Conservation (phyloP, 2,888 invertebrate species). For the Drosophila monieri region DNA sequence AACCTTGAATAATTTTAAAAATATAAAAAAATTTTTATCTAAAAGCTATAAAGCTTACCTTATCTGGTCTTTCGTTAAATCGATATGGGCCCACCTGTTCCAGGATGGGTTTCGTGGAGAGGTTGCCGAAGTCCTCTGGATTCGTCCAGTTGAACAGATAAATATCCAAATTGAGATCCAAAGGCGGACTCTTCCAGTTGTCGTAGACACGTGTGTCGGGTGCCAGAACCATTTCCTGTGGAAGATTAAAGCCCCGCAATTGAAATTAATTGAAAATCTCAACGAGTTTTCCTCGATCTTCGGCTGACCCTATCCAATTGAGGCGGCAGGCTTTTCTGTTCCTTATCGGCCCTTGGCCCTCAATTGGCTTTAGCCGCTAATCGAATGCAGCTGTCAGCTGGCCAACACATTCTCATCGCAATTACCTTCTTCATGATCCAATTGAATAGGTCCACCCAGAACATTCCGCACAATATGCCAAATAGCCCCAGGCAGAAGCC, state of each 20-base stretch:
- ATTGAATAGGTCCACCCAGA: slow-evolving; percentile 83
- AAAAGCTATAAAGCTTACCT: slow-evolving; percentile 69
- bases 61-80: slow-evolving; percentile 88
- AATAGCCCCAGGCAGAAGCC: slow-evolving; percentile 77
- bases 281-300: slow-evolving; percentile 41
- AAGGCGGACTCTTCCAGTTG: slow-evolving; percentile 88
- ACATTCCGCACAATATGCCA: slow-evolving; percentile 81
- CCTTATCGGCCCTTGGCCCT: slow-evolving; percentile 24
- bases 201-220: slow-evolving; percentile 87
- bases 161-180: slow-evolving; percentile 88
- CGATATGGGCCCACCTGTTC: slow-evolving; percentile 87
- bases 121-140: slow-evolving; percentile 87
- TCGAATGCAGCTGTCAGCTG: slow-evolving; percentile 60
- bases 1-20: slow-evolving; percentile 74
- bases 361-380: slow-evolving; percentile 47
- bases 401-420: slow-evolving; percentile 12
- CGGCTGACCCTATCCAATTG: slow-evolving; percentile 43
- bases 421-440: slow-evolving; percentile 82
- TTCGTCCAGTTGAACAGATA: slow-evolving; percentile 93
- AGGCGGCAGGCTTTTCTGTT: slow-evolving; percentile 57
- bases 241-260: slow-evolving; percentile 53
- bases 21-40: neutral
- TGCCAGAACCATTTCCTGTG: slow-evolving; percentile 87
- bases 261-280: slow-evolving; percentile 68
- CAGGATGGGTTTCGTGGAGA: slow-evolving; percentile 85